Percentiles rank a stretch among this genome's conserved stretches.
phyloP scores from a whole-genome alignment of 2,113 vertebrate species.

The Sapayoa aenigma region DNA sequence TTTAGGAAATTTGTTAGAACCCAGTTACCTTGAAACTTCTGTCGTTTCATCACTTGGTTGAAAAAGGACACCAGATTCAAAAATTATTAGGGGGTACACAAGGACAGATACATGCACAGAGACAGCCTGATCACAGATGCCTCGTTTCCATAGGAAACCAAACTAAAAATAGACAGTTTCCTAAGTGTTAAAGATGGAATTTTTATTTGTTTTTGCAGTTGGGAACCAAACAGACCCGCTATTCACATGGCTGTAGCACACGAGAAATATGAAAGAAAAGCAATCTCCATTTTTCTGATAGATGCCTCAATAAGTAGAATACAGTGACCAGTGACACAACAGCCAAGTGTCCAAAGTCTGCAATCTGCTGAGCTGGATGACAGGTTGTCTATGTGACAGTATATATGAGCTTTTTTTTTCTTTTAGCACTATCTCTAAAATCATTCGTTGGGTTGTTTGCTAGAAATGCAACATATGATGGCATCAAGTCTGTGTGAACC shows the following conservation, averaged over 20 bases:
- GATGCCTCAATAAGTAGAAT: background rate
- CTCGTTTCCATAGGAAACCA: constrained; percentile 69
- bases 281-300: background rate
- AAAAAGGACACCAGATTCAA: constrained; percentile 27
- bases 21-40: background rate
- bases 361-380: background rate
- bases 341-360: background rate
- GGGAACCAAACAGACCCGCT: constrained; percentile 48
- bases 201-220: constrained; percentile 69
- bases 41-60: background rate
- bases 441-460: background rate
- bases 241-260: constrained; percentile 50
- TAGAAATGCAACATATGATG: background rate
- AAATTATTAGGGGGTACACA: constrained; percentile 67
- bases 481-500: background rate
- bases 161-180: constrained; percentile 64
- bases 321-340: background rate
- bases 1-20: background rate
- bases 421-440: background rate
- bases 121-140: constrained; percentile 63
- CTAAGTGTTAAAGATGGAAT: constrained; percentile 67
- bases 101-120: constrained; percentile 63
- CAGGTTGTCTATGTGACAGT: background rate
- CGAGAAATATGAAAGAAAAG: constrained; percentile 24
- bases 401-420: background rate